Conservation (phyloP, 1,140 invertebrate genomes). For the Phthorimaea operculella region DNA sequence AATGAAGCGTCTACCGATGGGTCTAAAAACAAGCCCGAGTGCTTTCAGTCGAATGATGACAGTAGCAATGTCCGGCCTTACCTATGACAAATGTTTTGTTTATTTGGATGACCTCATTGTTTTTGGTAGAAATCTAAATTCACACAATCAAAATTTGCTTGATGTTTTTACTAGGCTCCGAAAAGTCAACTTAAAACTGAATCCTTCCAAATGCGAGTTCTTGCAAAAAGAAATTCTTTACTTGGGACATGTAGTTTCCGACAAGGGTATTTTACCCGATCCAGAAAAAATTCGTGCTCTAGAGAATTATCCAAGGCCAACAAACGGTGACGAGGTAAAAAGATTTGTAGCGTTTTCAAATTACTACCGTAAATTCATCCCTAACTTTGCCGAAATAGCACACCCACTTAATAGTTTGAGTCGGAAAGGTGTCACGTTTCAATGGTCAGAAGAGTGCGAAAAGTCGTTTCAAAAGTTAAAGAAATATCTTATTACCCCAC, state of each 20-base stretch:
- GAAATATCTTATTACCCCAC: conserved; percentile 17
- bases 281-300: conserved; percentile 47
- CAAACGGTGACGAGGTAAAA: conserved; percentile 44
- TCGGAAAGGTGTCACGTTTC: conserved; percentile 36
- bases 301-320: conserved; percentile 44
- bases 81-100: conserved; percentile 30
- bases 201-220: conserved; percentile 43
- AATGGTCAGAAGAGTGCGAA: conserved; percentile 25
- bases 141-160: conserved; percentile 39
- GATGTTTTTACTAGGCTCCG: conserved; percentile 30
- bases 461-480: conserved; percentile 33
- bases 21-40: conserved; percentile 32
- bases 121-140: conserved; percentile 32
- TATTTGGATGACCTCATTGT: conserved; percentile 59
- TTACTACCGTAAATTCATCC: conserved; percentile 58
- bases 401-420: conserved; percentile 27
- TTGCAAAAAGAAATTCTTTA: conserved; percentile 50
- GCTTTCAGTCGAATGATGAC: conserved; percentile 41
- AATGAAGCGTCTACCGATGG: conserved; percentile 52
- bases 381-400: conserved; percentile 41
- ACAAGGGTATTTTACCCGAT: conserved; percentile 51
- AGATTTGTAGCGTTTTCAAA: conserved; percentile 54
- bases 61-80: conserved; percentile 34
- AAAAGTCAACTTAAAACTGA: conserved; percentile 43
- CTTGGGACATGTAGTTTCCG: conserved; percentile 52